Evolutionary conservation across 92 coral and sea anemone genomes (phyloP), one percentile per base, ranked within the genome.

Genomic region (Actinernus sp.): DNA sequence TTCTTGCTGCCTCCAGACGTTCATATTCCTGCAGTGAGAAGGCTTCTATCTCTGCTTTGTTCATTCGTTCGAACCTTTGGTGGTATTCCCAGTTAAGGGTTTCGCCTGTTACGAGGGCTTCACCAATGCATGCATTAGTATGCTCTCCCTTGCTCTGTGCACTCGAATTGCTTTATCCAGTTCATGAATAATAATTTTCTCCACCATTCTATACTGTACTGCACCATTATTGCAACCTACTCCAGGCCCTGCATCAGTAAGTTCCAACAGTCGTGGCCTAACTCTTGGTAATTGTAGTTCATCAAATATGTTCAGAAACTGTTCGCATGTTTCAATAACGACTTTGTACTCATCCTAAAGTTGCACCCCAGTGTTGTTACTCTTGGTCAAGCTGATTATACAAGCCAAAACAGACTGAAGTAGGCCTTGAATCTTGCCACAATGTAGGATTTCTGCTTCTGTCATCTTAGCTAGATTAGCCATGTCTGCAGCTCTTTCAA

Each of bases 81-180:
- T 53, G 58, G 45, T 65, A 52, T 63, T 87, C 80, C 88, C 93
- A 81, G 9, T 81, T 19, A 14, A 85, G 71, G 23, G 87, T 71
- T 21, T 79, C 87, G 16, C 87, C 79, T n/a, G 88, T 80, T 8
- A 86, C 88, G 8, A 87, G 76, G 47, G 85, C 77, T n/a, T 87
- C 88, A 13, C 85, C 93, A 37, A 86, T 87, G 8, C 81, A 22
- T n/a, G 85, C 76, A 47, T 68, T 87, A 14, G 93, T 87, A 1
- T 81, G 31, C 49, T 74, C 84, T 14, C 88, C 81, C 46, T 87
- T 75, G 31, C 76, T 57, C 90, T 76, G 60, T 82, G 88, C 22
- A 82, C 57, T 16, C 82, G 52, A 22, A 65, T 59, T 26, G 76
- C 65, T 49, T 67, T 66, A 24, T 82, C 83, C 9, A 66, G 56